Conservation (phyloP, 2,888 invertebrate genomes). For the Ceratothoa steindachneri region DNA sequence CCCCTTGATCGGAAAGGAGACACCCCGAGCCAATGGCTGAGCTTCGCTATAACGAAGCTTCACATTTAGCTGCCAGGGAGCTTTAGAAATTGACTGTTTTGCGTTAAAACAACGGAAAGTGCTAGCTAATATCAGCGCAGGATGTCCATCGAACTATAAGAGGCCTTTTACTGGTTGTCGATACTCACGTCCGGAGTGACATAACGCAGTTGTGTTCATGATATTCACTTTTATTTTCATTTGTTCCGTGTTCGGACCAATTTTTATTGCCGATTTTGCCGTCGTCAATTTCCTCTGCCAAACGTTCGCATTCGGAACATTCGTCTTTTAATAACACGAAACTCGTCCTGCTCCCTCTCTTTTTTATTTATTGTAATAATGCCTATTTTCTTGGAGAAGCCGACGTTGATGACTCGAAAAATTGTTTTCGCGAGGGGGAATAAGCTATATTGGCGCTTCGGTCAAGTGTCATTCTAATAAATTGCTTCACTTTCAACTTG, state of each 20-base stretch:
- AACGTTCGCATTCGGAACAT: background rate
- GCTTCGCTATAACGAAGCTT: background rate
- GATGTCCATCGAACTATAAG: no score
- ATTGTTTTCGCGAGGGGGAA: conserved; percentile 3
- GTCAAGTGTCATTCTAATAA: conserved; percentile 10
- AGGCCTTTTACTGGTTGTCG: no score
- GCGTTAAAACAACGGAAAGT: background rate
- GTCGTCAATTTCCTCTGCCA: background rate
- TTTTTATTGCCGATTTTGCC: background rate
- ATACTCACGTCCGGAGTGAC: background rate
- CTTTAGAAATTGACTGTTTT: background rate
- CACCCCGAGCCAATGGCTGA: background rate
- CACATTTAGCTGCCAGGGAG: background rate
- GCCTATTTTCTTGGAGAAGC: background rate
- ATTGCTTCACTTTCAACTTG: background rate
- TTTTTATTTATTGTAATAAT: conserved; percentile 9
- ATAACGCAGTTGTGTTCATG: background rate
- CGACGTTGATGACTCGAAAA: conserved; percentile 12
- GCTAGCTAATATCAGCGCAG: no score
- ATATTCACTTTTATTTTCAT: background rate
- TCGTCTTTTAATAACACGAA: background rate
- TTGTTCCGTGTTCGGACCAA: background rate
- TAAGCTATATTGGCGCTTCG: background rate
- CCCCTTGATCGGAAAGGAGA: background rate
- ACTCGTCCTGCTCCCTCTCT: background rate